Evolutionary conservation across 2,888 invertebrate genomes (phyloP), one percentile per base, ranked within the genome.

Genomic region (Leptura quadrifasciata): DNA sequence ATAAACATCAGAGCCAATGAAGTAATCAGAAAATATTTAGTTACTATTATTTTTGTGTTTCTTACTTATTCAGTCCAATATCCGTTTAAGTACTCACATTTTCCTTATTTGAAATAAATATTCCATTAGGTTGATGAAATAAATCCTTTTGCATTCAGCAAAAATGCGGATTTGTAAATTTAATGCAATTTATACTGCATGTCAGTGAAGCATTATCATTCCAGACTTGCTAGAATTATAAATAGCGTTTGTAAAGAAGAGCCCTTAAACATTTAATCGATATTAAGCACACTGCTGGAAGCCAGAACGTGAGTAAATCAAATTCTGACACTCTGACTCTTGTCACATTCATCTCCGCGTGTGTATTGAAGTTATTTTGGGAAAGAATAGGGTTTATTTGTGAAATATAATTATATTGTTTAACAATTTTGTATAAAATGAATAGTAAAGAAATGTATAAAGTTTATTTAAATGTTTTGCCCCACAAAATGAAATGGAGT

Each of bases 161-260:
- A 47, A 47, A 47, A n/a, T 47, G 47, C 47, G 47, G n/a, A 47
- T 47, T 39, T 39, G n/a, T 47, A 47, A 47, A 47, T 47, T 47
- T n/a, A n/a, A 2, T 47, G n/a, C 5, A 47, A 47, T 47, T 47
- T 47, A 47, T 47, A 47, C 47, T n/a, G 47, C 47, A 47, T 47
- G 47, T 47, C 47, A 47, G 5, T 6, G 2, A 3, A n/a, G 47
- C 47, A 47, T 47, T 47, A 47, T n/a, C 47, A 47, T 47, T n/a
- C 5, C 5, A n/a, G 47, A 47, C n/a, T n/a, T 47, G 47, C 47
- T n/a, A n/a, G 47, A 47, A 47, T 47, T 47, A 47, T 47, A 47
- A 47, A 47, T 47, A 47, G 15, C 47, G n/a, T 47, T 47, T 47
- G n/a, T 47, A 47, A 47, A 47, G 47, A 47, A n/a, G n/a, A 47